A percentile compares a stretch with the other conserved stretches of the same genome.
Conservation (phyloP, 2,888 invertebrate genomes). For the Drosophila merina region DNA sequence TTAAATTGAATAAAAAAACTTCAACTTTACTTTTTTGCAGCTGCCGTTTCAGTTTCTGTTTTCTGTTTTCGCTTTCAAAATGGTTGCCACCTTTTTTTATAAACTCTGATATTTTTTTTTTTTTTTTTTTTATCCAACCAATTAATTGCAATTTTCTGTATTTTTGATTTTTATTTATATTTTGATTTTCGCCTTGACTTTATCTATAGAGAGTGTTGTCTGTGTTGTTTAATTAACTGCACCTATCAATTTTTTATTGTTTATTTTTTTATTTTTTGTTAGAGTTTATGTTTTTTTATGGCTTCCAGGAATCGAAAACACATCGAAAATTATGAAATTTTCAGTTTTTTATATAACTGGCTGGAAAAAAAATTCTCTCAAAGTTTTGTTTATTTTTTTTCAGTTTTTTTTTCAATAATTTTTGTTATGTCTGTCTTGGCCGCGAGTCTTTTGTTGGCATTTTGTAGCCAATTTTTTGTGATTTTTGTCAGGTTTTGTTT, state of each 20-base stretch:
- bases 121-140: constrained; percentile 43
- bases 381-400: constrained; percentile 6
- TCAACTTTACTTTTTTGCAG: constrained; percentile 63
- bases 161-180: constrained; percentile 17
- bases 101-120: background rate
- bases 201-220: background rate
- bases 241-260: constrained; percentile 36
- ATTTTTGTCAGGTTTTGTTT: constrained; percentile 63
- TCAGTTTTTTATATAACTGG: constrained; percentile 3
- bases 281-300: constrained; percentile 30
- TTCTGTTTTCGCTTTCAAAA: constrained; percentile 61
- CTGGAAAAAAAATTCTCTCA: constrained; percentile 15
- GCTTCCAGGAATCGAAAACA: constrained; percentile 1
- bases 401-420: constrained; percentile 15
- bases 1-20: constrained; percentile 77
- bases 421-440: constrained; percentile 8
- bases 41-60: constrained; percentile 54
- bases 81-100: constrained; percentile 54
- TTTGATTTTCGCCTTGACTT: constrained; percentile 47
- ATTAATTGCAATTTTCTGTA: constrained; percentile 70
- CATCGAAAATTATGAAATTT: constrained; percentile 1
- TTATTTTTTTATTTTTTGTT: constrained; percentile 8
- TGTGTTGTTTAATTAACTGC: constrained; percentile 62
- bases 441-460: constrained; percentile 60
- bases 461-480: constrained; percentile 55